Evolutionary conservation across 2,113 vertebrate genomes (phyloP).

Genomic region (Centropus bengalensis): DNA sequence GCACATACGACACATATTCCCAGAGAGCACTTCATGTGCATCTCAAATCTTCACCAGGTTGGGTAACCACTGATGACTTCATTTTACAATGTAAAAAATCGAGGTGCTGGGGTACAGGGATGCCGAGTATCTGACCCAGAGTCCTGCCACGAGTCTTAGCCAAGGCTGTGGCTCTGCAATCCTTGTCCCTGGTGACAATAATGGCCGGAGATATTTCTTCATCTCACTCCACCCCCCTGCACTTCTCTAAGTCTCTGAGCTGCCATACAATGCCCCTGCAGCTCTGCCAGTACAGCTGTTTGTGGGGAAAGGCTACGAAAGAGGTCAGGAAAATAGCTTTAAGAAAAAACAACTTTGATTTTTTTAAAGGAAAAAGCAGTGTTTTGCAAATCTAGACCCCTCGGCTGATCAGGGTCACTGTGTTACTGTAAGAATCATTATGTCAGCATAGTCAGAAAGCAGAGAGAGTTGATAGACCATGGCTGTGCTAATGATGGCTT

Average conservation of each 20-base stretch:
- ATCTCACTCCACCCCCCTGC: neutral
- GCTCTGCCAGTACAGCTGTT: neutral
- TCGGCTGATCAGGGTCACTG: neutral
- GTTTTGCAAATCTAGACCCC: neutral
- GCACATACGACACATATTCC: too few relatives aligned
- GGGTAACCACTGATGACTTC: neutral
- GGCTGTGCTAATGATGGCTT: neutral
- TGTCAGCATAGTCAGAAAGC: neutral
- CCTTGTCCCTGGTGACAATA: neutral
- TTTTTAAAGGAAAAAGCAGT: neutral
- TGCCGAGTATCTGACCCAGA: constrained; percentile 29
- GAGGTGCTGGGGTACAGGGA: neutral
- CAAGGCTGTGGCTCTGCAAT: neutral
- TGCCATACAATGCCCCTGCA: neutral
- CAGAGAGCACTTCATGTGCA: neutral
- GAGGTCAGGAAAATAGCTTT: fast-evolving
- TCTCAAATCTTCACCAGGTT: neutral
- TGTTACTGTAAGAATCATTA: fast-evolving
- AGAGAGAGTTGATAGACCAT: neutral
- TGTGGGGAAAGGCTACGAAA: neutral
- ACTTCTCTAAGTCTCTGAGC: neutral
- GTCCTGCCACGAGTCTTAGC: neutral
- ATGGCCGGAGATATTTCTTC: neutral
- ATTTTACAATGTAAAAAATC: fast-evolving
- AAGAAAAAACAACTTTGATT: neutral